Conservation (phyloP, 2,888 invertebrate species). For the Crepidodera aurea region DNA sequence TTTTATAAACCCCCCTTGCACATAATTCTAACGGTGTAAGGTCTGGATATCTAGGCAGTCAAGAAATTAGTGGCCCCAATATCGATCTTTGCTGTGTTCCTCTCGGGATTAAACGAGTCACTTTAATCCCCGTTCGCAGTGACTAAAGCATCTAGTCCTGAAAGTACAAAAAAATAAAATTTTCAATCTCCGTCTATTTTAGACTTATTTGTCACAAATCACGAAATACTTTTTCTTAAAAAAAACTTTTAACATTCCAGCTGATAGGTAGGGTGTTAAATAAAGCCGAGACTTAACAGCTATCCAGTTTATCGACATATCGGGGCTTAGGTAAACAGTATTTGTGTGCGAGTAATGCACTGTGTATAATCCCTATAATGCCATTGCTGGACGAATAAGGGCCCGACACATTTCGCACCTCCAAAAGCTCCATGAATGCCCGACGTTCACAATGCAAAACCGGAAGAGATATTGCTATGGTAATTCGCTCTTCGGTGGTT, state of each 20-base stretch:
- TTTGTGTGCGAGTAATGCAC: constrained; percentile 58
- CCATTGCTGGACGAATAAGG: constrained; percentile 57
- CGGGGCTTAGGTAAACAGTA: constrained; percentile 54
- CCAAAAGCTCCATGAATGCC: constrained; percentile 51
- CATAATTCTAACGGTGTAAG: too few species aligned
- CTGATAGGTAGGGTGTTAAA: constrained; percentile 29
- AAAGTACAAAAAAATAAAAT: too few species aligned
- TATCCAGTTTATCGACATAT: constrained; percentile 55
- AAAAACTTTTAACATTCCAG: constrained; percentile 11
- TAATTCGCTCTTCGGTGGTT: constrained; percentile 41
- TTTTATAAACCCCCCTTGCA: too few species aligned
- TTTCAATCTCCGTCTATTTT: too few species aligned
- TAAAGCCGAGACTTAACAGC: constrained; percentile 42
- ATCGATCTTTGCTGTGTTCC: too few species aligned
- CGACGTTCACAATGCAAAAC: constrained; percentile 49
- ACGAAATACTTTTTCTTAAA: not conserved
- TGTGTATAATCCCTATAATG: constrained; percentile 58
- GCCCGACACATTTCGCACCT: constrained; percentile 55
- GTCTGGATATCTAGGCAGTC: too few species aligned
- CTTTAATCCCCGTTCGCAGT: too few species aligned
- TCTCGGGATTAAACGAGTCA: too few species aligned
- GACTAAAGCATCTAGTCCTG: too few species aligned
- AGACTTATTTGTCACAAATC: not conserved
- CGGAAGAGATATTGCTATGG: constrained; percentile 55
- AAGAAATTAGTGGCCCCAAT: too few species aligned